phyloP scores from a whole-genome alignment of 2,797 vertebrate species.

The Strix occidentalis region DNA sequence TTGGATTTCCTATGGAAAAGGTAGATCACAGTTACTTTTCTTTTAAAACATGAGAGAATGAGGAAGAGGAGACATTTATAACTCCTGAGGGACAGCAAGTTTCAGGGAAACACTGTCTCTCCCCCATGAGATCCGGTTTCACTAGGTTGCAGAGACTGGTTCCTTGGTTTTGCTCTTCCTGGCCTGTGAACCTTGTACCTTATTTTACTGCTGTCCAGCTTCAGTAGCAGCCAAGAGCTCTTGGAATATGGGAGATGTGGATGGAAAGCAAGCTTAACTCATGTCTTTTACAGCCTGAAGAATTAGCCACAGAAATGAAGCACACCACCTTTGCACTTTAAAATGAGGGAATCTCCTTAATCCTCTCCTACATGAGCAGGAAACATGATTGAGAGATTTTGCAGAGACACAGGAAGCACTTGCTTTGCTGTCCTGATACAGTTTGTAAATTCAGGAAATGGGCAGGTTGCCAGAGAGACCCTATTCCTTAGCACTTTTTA shows the following conservation, averaged over 20 bases:
- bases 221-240: background rate
- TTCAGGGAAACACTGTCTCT: background rate
- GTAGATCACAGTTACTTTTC: background rate
- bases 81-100: background rate
- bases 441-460: background rate
- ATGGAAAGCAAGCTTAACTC: background rate
- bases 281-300: background rate
- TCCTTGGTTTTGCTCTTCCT: background rate
- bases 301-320: background rate
- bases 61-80: background rate
- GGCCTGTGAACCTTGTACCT: background rate
- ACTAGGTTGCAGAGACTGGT: fast-evolving
- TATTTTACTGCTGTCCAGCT: background rate
- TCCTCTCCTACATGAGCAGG: background rate
- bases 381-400: background rate
- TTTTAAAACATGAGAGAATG: background rate
- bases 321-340: background rate
- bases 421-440: background rate
- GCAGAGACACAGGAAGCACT: background rate
- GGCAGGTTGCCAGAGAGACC: background rate
- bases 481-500: background rate
- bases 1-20: background rate
- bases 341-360: background rate
- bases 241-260: background rate
- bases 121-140: background rate